Base-by-base conservation (phyloP, 2,888 invertebrate genomes). In the Trisateles emortualis region DNA sequence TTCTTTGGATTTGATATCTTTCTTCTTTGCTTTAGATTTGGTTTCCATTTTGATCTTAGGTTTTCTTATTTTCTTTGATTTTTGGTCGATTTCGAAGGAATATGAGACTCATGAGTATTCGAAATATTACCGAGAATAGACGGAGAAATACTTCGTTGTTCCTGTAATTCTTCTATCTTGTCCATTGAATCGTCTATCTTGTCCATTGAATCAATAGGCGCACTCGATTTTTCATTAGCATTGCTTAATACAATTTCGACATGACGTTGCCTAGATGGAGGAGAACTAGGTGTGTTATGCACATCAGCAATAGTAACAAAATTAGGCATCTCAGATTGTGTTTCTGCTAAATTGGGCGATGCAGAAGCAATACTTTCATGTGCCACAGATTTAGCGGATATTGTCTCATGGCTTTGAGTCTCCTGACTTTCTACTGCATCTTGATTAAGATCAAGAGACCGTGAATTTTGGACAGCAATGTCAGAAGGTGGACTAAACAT, bases 301-400 rank as follows among this genome's bases (percentile, higher is more conserved):
- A 33, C 11, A 33, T 33, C 33, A 3, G 33, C 33, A 33, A 33
- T 13, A 33, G 33, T 33, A 4, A 33, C 33, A 33, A 33, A 13
- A 33, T 33, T 33, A 14, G 5, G 33, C 5, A 11, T 33, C 14
- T 33, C 44, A 45, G 36, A 36, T 45, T 45, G 45, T 36, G 38
- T 19, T 44, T 39, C 24, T 44, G 16, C 44, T 44, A 36, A 44
- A 39, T 30, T 39, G n/a, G 43, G 17, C 32, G 44, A 42, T 29
- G 9, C 30, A 16, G 43, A 38, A 39, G 30, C 26, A 16, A 35
- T 26, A 44, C 11, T 33, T 33, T 51, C 19, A 39, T 38, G 19
- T 43, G 39, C 44, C 16, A 9, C 35, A 33, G 11, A 8, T 13
- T 3, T 3, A 33, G 0, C 33, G 13, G 33, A 33, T 33, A 33